Percentiles rank a stretch among this genome's conserved stretches.
phyloP scores from a whole-genome alignment of 2,797 vertebrate genomes.

The Malacoraja senta region DNA sequence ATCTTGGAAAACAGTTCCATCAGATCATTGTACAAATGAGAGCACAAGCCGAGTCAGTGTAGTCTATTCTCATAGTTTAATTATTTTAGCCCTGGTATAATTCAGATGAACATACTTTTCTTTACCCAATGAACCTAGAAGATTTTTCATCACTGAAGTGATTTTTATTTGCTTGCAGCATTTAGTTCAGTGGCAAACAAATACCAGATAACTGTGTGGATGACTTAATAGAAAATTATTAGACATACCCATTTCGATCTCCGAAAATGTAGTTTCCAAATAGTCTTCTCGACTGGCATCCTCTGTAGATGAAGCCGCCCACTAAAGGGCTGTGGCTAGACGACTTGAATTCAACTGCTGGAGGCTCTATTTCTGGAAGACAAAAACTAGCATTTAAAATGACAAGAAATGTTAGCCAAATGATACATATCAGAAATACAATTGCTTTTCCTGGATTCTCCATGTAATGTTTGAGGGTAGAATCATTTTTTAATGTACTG shows the following conservation, averaged over 20 bases:
- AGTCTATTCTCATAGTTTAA: neutral
- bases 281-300: slow-evolving; percentile 89
- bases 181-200: neutral
- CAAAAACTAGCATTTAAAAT: slow-evolving; percentile 54
- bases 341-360: slow-evolving; percentile 85
- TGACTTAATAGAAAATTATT: neutral
- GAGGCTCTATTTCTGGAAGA: slow-evolving; percentile 82
- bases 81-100: neutral
- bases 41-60: neutral
- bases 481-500: neutral
- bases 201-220: neutral
- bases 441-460: neutral
- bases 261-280: slow-evolving; percentile 92
- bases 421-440: neutral
- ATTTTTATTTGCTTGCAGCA: slow-evolving; percentile 19
- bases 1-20: neutral
- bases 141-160: neutral
- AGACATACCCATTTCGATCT: slow-evolving; percentile 84
- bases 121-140: neutral
- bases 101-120: neutral
- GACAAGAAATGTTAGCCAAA: slow-evolving; percentile 45
- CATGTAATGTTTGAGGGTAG: neutral
- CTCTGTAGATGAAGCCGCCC: slow-evolving; percentile 92
- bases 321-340: slow-evolving; percentile 77
- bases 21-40: neutral